Base-by-base conservation (phyloP, 1,140 invertebrate genomes). In the Bradysia coprophila region DNA sequence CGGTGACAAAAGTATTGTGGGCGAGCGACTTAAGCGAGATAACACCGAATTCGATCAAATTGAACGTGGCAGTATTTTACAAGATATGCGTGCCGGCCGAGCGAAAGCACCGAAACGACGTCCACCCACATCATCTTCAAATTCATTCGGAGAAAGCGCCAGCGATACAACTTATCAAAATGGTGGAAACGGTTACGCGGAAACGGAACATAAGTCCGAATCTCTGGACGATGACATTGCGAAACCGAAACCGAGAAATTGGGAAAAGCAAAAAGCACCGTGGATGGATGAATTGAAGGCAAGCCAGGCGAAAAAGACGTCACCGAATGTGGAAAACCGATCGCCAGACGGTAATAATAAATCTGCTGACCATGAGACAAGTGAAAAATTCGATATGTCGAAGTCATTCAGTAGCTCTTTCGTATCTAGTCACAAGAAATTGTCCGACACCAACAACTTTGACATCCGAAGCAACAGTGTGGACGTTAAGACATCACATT, bases 201-300 rank as follows among this genome's bases (percentile, higher is more conserved):
- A 28, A 18, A 28, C 20, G 10, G 20, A 4, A 13, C 19, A 21
- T n/a, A 37, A 19, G 41, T 45, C 42, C 15, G 40, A 47, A 13
- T 44, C 46, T 22, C 51, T 55, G 15, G 56, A 19, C 11, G 37
- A 59, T 32, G 65, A 65, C 34, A 59, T 66, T 48, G 57, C 53
- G 16, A 69, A 68, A 48, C 3, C 21, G 21, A 67, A 66, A 49
- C 51, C 66, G 23, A 54, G 64, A 2, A 64, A 67, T 46, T 69
- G 67, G 65, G 73, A 75, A 48, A 74, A 72, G 49, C 68, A 73
- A 46, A 68, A 66, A 48, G 73, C 71, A 37, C 75, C 75, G 0
- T 78, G 75, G 75, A 67, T 78, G 63, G 73, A 68, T 45, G 75
- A 78, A 50, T 61, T 78, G 45, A 76, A 76, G 51, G 56, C 72